Percentiles rank a stretch among this genome's conserved stretches.
Conservation (phyloP, 2,113 vertebrate species). For the Hucho hucho region DNA sequence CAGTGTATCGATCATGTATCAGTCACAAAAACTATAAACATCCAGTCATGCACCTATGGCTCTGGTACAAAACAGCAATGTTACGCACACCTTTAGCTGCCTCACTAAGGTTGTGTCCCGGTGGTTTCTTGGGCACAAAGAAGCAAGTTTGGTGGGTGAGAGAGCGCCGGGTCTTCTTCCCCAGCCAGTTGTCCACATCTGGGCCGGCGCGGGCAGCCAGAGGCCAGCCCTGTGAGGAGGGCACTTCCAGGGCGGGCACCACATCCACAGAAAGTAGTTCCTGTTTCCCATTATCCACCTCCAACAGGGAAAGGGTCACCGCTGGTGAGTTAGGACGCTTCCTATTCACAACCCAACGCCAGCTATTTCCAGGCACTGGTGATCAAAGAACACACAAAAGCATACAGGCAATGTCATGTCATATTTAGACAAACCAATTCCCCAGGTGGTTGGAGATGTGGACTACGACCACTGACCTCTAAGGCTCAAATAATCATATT, state of each 20-base stretch:
- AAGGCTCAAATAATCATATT: no score
- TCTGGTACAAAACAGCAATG: neutral
- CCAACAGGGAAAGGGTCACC: conserved; percentile 52
- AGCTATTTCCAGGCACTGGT: conserved; percentile 32
- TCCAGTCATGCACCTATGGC: no score
- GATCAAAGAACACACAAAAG: neutral
- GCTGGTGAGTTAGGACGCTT: conserved; percentile 46
- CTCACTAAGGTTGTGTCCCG: conserved; percentile 38
- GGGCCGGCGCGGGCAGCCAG: conserved; percentile 29
- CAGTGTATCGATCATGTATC: no score
- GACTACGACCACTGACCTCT: no score
- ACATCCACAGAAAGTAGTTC: conserved; percentile 62
- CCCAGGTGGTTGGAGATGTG: no score
- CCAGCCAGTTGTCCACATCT: conserved; percentile 58
- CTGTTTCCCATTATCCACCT: neutral
- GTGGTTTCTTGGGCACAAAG: conserved; percentile 64
- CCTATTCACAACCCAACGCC: conserved; percentile 52
- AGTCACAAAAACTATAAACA: no score
- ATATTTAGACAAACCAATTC: neutral
- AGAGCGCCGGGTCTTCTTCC: conserved; percentile 48
- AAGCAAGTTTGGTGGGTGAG: conserved; percentile 41
- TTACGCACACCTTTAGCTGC: conserved; percentile 52
- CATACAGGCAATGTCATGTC: neutral
- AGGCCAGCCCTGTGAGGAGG: conserved; percentile 52
- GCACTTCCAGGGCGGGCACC: conserved; percentile 62